These are phyloP conservation scores for Aldrovandia affinis DNA, from an alignment of 2,797 vertebrate genomes.

Conservation along the genomic window DNA sequence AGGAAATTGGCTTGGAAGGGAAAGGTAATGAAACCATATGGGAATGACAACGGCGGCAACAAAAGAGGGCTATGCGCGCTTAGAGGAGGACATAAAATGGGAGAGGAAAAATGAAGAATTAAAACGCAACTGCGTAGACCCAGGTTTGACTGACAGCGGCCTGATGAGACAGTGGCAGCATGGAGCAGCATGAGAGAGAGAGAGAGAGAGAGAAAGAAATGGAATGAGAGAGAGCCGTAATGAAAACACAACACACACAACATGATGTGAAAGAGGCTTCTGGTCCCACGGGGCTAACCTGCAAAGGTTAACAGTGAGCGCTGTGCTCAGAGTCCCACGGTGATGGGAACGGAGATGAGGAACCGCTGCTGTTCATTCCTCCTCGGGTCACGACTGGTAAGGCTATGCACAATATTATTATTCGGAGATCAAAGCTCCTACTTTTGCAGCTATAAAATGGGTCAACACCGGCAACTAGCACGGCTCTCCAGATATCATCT, in stretches of 20 bases:
- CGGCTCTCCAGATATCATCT: not conserved
- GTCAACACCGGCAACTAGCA: not conserved
- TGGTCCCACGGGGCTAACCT: not conserved
- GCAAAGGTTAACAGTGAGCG: not conserved
- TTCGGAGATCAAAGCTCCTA: not conserved
- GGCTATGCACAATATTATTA: not conserved
- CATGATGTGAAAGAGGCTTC: not conserved
- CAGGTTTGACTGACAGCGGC: conserved; percentile 97
- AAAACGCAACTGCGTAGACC: conserved; percentile 98
- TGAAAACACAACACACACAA: conserved; percentile 28
- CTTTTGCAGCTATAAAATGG: not conserved
- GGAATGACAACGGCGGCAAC: not conserved
- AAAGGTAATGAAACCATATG: not conserved
- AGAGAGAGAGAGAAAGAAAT: conserved; percentile 54
- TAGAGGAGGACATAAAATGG: not conserved
- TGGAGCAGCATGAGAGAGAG: conserved; percentile 76
- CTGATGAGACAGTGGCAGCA: conserved; percentile 82
- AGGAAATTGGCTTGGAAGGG: not conserved
- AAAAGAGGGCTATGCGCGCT: not conserved
- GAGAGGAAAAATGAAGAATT: conserved; percentile 44
- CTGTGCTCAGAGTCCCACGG: not conserved
- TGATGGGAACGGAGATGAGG: not conserved
- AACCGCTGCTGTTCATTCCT: not conserved
- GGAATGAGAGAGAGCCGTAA: conserved; percentile 40
- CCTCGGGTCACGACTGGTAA: not conserved